Evolutionary conservation across 2,888 invertebrate species (phyloP), one percentile per base, ranked within the genome.

Genomic region (Drosophila austrosaltans): DNA sequence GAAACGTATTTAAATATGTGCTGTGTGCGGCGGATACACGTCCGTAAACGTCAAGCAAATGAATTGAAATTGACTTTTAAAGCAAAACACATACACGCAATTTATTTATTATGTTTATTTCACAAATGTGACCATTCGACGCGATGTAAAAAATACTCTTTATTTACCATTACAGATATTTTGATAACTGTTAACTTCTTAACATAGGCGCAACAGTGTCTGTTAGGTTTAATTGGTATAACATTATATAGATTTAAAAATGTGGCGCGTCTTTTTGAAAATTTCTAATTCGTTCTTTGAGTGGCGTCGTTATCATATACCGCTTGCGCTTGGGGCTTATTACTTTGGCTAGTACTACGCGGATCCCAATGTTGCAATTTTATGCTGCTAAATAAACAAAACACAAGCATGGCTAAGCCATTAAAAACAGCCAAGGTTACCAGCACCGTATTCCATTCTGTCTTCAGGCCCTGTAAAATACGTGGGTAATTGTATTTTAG

Each of bases 371-470:
- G 66, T 53, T 92, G 93, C 1, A 92, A 76, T 54, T 92, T 91
- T 0, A 92, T 92, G 66, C 91, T 92, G 25, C 93, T 93, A 70
- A 92, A 92, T 2, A 91, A 25, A 0, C 91, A 87, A 79, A 93
- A 93, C 2, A 92, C 74, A 25, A 92, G 16, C 20, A 90, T 91
- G 8, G 92, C 92, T 25, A 93, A 59, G 2, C 85, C 62, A 78
- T 92, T 92, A 1, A 91, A 81, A 0, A 77, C 81, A 10, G 91
- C 91, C 53, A 93, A 82, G 5, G 93, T 87, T 54, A 90, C 79
- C 65, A 93, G 89, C 3, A 93, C 91, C 1, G 77, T 66, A 66
- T 92, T 87, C 93, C 93, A 93, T 74, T 93, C 93, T 2, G 84
- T 82, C 66, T 92, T 90, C 1, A 82, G 90, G 16, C 93, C 93